Evolutionary conservation across 2,113 vertebrate genomes (phyloP).

Genomic region (Zapornia atra): DNA sequence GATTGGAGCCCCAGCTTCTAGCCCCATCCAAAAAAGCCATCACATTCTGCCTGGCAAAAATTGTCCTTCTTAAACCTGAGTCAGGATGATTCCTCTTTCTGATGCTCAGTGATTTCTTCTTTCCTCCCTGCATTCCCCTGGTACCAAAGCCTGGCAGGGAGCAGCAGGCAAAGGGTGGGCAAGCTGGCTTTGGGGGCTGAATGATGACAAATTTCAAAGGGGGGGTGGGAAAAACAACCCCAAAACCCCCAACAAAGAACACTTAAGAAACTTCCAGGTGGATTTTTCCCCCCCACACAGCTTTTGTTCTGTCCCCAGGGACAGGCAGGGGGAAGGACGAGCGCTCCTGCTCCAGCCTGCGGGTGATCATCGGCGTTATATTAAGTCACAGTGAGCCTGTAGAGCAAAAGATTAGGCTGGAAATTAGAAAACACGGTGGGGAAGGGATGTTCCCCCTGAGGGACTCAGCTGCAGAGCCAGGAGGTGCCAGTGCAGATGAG

Average conservation of each 20-base stretch:
- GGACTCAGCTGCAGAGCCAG: fast-evolving
- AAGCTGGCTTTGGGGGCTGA: not conserved
- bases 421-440: not conserved
- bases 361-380: not conserved
- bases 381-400: not conserved
- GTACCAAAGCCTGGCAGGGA: not conserved
- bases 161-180: not conserved
- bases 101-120: not conserved
- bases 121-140: not conserved
- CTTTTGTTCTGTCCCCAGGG: not conserved
- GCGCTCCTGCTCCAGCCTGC: not conserved
- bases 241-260: not conserved
- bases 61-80: not conserved
- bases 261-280: not conserved
- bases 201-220: not conserved
- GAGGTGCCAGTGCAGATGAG: fast-evolving
- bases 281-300: not conserved
- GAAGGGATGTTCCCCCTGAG: not conserved
- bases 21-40: slow-evolving; percentile 11
- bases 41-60: slow-evolving; percentile 13
- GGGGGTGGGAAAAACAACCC: too few species aligned
- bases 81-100: not conserved
- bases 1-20: not conserved
- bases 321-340: not conserved
- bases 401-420: not conserved